phyloP scores from a whole-genome alignment of 2,888 invertebrate species.

The Volucella bombylans region DNA sequence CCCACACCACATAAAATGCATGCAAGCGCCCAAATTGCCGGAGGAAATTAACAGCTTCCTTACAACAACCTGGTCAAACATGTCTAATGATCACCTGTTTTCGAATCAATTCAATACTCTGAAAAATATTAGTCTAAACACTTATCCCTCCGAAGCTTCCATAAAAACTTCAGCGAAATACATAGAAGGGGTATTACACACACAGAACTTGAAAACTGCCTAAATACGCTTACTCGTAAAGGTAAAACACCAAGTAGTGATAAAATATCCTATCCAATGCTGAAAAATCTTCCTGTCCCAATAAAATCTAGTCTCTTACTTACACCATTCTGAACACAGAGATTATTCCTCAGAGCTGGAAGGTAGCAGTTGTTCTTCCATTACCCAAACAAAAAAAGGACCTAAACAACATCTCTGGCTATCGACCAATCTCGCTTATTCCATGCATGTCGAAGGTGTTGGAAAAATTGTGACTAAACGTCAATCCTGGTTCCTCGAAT shows the following conservation, averaged over 20 bases:
- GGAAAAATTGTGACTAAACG: no score
- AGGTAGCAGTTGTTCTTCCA: neutral
- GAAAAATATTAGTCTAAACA: no score
- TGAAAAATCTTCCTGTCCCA: slow-evolving; percentile 4
- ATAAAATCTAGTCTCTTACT: neutral
- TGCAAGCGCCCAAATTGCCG: no score
- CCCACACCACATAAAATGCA: no score
- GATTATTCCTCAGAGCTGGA: slow-evolving; percentile 22
- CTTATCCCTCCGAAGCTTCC: no score
- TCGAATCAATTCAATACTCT: no score
- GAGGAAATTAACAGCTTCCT: no score
- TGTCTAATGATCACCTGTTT: no score
- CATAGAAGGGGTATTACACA: neutral
- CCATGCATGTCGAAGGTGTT: slow-evolving; percentile 12
- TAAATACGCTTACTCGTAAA: no score
- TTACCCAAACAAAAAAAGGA: slow-evolving; percentile 6
- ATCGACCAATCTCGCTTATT: slow-evolving; percentile 29
- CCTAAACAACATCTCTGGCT: neutral
- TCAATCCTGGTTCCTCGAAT: neutral
- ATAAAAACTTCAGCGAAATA: no score
- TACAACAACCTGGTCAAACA: no score
- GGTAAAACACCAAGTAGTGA: neutral
- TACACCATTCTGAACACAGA: slow-evolving; percentile 3
- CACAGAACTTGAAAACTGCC: neutral
- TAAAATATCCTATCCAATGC: slow-evolving; percentile 9